Percentiles rank a stretch among this genome's conserved stretches.
These are phyloP conservation scores for Suncus etruscus DNA, from an alignment of 2,113 vertebrate species.

Conservation along the genomic window DNA sequence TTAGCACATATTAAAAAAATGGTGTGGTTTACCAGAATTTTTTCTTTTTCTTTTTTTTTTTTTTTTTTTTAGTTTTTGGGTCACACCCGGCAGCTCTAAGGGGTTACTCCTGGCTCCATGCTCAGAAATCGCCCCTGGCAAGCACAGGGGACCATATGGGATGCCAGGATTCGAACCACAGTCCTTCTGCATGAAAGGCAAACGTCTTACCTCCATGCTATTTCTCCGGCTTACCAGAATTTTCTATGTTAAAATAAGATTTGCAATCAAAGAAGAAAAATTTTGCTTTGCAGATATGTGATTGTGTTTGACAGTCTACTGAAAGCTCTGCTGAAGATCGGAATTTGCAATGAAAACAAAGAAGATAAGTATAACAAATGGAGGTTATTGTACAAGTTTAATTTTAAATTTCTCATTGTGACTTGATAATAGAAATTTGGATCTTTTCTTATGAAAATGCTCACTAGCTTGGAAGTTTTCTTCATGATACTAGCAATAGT, in stretches of 20 bases:
- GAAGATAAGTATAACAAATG: slow-evolving; percentile 9
- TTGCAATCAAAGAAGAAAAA: not conserved
- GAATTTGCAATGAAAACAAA: not conserved
- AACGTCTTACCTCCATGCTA: too few relatives aligned
- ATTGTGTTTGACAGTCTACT: not conserved
- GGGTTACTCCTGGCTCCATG: too few relatives aligned
- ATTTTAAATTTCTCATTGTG: not conserved
- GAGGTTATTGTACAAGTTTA: not conserved
- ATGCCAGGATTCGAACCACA: too few relatives aligned
- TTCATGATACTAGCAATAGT: not conserved
- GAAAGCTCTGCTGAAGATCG: not conserved
- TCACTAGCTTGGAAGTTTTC: not conserved
- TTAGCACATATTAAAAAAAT: too few relatives aligned
- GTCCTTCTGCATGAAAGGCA: too few relatives aligned
- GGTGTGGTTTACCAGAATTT: too few relatives aligned
- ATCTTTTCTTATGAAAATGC: not conserved
- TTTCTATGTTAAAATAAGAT: not conserved
- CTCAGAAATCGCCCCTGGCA: too few relatives aligned
- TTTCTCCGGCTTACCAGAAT: not conserved
- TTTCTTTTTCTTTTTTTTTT: too few relatives aligned
- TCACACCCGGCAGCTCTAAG: too few relatives aligned
- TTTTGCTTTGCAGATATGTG: not conserved
- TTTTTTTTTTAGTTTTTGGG: too few relatives aligned
- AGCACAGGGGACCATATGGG: too few relatives aligned
- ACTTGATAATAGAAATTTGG: not conserved